Conservation (phyloP, 2,888 invertebrate genomes). For the Platynereis dumerilii region DNA sequence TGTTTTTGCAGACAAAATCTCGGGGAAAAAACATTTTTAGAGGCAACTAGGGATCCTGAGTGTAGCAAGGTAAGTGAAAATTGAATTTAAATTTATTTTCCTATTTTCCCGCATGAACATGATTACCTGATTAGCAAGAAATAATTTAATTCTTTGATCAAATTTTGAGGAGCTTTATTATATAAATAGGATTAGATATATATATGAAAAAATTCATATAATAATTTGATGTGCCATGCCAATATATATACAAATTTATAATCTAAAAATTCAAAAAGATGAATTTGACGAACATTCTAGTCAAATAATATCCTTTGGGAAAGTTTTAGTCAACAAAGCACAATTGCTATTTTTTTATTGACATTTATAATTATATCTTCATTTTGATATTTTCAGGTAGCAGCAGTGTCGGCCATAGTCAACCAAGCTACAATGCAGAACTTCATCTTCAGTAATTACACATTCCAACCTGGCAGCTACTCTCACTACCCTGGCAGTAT, state of each 20-base stretch:
- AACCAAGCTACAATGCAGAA: constrained; percentile 51
- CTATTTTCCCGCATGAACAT: neutral
- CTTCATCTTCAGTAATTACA: constrained; percentile 82
- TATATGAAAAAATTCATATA: no score
- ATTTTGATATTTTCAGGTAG: constrained; percentile 43
- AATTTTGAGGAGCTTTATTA: no score
- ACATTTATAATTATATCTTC: no score
- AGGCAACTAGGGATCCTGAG: constrained; percentile 45
- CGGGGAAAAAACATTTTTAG: constrained; percentile 47
- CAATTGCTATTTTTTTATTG: no score
- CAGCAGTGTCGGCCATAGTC: constrained; percentile 51
- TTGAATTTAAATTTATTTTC: neutral
- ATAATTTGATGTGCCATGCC: no score
- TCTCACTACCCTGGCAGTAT: constrained; percentile 73
- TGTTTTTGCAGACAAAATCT: constrained; percentile 64
- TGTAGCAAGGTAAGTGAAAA: constrained; percentile 49
- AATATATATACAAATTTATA: no score
- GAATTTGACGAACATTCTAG: no score
- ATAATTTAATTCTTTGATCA: no score
- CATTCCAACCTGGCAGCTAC: constrained; percentile 67
- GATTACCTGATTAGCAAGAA: neutral
- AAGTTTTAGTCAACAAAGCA: no score
- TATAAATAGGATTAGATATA: no score
- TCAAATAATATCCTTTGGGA: no score
- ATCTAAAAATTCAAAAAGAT: no score